Evolutionary conservation across 2,113 vertebrate genomes (phyloP).

Genomic region (Perca schrenkii): DNA sequence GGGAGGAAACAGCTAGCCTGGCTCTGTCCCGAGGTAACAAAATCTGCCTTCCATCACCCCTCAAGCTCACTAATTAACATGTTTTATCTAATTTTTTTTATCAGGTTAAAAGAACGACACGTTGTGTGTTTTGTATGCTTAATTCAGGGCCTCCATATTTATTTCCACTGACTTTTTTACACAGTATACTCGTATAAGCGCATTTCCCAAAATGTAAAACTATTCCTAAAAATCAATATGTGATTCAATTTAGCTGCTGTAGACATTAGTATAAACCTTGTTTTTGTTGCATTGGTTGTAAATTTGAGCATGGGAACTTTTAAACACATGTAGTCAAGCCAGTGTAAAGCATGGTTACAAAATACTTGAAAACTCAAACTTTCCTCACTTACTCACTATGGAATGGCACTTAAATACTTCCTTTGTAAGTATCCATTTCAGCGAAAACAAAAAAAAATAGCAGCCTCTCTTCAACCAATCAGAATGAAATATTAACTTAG

Average conservation of each 20-base stretch:
- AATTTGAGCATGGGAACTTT: neutral
- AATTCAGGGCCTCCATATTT: neutral
- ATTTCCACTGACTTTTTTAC: slow-evolving; percentile 1
- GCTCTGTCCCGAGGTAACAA: neutral
- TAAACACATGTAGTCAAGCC: neutral
- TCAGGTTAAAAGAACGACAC: neutral
- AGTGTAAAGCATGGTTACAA: neutral
- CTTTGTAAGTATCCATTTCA: slow-evolving; percentile 10
- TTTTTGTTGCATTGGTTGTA: neutral
- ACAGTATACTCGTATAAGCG: neutral
- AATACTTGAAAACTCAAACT: neutral
- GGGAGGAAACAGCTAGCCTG: neutral
- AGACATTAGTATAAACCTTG: neutral
- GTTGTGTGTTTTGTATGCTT: neutral
- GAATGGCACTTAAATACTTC: neutral
- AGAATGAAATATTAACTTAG: slow-evolving; percentile 13
- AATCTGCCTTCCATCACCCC: neutral
- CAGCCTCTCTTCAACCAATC: slow-evolving; percentile 11
- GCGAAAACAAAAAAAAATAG: slow-evolving; percentile 22
- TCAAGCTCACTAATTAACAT: neutral
- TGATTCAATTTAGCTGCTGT: neutral
- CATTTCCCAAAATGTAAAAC: neutral
- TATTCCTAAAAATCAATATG: neutral
- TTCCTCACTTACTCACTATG: neutral
- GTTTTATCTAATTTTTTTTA: neutral